A percentile compares a stretch with the other conserved stretches of the same genome.
Evolutionary conservation across 2,888 invertebrate genomes (phyloP).

Genomic region (Trypoxylon attenuatum): DNA sequence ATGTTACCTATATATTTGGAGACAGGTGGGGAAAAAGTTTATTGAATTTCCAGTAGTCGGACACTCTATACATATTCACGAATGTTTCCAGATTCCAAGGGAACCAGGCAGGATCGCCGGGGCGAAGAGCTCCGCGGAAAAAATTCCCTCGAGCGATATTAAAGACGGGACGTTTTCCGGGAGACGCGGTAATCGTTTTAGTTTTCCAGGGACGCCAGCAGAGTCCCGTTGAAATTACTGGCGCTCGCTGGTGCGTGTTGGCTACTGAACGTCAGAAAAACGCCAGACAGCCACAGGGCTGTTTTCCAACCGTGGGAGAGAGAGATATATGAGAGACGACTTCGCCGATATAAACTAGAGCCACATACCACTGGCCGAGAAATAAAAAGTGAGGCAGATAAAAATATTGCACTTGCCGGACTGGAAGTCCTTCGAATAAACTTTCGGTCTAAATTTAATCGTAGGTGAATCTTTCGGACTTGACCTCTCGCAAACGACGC

Average conservation of each 20-base stretch:
- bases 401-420: conserved; percentile 21
- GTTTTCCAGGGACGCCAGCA: not conserved
- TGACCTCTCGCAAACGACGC: not conserved
- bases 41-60: no score
- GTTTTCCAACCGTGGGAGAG: conserved; percentile 20
- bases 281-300: conserved; percentile 18
- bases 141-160: not conserved
- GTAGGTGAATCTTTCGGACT: not conserved
- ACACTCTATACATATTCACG: no score
- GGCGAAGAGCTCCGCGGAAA: not conserved
- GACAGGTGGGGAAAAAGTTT: no score
- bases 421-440: not conserved
- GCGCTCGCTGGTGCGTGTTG: conserved; percentile 10
- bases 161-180: not conserved
- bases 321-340: conserved; percentile 38
- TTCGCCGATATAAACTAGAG: conserved; percentile 29
- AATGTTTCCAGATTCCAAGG: no score
- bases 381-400: conserved; percentile 8
- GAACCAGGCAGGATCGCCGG: no score
- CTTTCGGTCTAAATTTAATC: not conserved
- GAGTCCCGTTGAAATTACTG: not conserved
- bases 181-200: not conserved
- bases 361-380: conserved; percentile 8
- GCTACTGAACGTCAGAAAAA: conserved; percentile 32
- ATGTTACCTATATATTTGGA: no score